Conservation (phyloP, 2,797 vertebrate species). For the Menidia menidia region DNA sequence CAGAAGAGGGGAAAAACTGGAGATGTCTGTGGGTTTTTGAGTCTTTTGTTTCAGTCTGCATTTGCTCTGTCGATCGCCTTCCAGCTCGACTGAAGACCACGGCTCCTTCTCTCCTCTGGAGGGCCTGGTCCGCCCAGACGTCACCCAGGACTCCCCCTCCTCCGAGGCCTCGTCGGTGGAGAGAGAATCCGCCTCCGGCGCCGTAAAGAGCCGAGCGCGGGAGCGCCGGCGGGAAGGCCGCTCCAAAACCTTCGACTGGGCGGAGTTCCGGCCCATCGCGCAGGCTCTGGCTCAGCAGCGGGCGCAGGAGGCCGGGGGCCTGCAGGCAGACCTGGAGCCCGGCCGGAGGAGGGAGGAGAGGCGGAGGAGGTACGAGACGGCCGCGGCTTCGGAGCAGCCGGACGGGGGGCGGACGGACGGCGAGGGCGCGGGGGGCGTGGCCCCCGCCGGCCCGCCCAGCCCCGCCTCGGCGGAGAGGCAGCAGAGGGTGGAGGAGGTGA, state of each 20-base stretch:
- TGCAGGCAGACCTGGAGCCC: constrained; percentile 76
- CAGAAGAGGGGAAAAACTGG: not conserved
- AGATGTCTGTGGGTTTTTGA: not conserved
- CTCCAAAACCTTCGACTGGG: constrained; percentile 89
- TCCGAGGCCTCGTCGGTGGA: constrained; percentile 82
- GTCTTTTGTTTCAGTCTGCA: not conserved
- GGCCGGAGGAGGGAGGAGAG: constrained; percentile 83
- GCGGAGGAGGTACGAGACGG: constrained; percentile 81
- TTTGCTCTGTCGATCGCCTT: not conserved
- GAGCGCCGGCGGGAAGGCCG: constrained; percentile 85
- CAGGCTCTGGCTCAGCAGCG: constrained; percentile 86
- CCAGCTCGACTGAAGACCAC: constrained; percentile 82
- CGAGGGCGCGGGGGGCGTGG: constrained; percentile 45
- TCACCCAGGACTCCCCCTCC: constrained; percentile 83
- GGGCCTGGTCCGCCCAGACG: constrained; percentile 78
- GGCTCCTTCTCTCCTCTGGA: constrained; percentile 77
- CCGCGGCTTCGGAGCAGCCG: constrained; percentile 59
- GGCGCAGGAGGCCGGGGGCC: constrained; percentile 77
- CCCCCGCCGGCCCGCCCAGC: constrained; percentile 5
- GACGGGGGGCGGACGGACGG: constrained; percentile 64
- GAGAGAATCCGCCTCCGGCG: constrained; percentile 66
- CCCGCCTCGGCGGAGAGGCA: constrained; percentile 68
- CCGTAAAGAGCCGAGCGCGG: constrained; percentile 80
- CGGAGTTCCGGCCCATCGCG: constrained; percentile 86
- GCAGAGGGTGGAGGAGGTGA: constrained; percentile 85